These are phyloP conservation scores for Romanogobio albipinnatus DNA, from an alignment of 2,113 vertebrate genomes.

Conservation along the genomic window DNA sequence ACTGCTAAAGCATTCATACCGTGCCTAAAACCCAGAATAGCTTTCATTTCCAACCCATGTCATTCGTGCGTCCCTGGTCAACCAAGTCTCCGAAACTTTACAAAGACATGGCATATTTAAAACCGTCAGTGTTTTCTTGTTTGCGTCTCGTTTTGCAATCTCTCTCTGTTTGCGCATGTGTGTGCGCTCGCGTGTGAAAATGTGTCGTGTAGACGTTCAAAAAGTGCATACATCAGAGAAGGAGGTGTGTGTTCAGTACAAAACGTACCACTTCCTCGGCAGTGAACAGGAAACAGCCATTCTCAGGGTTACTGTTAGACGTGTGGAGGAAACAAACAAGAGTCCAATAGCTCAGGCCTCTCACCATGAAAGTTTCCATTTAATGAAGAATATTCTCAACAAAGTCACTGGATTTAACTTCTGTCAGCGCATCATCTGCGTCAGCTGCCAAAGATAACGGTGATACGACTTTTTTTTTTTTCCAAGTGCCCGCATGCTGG, in stretches of 20 bases:
- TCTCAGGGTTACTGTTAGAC: slow-evolving; percentile 75
- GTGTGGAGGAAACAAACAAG: slow-evolving; percentile 50
- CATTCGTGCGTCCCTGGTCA: slow-evolving; percentile 53
- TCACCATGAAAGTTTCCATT: slow-evolving; percentile 68
- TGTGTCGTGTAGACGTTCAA: slow-evolving; percentile 40
- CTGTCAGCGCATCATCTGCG: slow-evolving; percentile 83
- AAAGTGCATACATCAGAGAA: slow-evolving; percentile 50
- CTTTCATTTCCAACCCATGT: slow-evolving; percentile 49
- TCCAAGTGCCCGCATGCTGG: slow-evolving; percentile 92
- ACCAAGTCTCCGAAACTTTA: slow-evolving; percentile 32
- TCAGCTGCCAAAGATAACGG: slow-evolving; percentile 93
- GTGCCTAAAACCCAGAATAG: slow-evolving; percentile 61
- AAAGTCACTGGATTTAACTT: slow-evolving; percentile 90
- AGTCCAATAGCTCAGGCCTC: slow-evolving; percentile 71
- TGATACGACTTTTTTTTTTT: slow-evolving; percentile 51
- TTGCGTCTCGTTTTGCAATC: slow-evolving; percentile 38
- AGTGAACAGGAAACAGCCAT: slow-evolving; percentile 68
- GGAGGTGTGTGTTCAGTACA: slow-evolving; percentile 32
- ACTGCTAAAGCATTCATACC: slow-evolving; percentile 49
- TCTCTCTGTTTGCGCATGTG: slow-evolving; percentile 33
- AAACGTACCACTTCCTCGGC: slow-evolving; percentile 64
- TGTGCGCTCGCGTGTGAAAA: slow-evolving; percentile 27
- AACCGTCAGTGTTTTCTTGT: slow-evolving; percentile 40
- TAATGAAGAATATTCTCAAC: slow-evolving; percentile 77
- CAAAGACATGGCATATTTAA: slow-evolving; percentile 42